phyloP scores from a whole-genome alignment of 2,797 vertebrate genomes.

The Myotis findleyi region DNA sequence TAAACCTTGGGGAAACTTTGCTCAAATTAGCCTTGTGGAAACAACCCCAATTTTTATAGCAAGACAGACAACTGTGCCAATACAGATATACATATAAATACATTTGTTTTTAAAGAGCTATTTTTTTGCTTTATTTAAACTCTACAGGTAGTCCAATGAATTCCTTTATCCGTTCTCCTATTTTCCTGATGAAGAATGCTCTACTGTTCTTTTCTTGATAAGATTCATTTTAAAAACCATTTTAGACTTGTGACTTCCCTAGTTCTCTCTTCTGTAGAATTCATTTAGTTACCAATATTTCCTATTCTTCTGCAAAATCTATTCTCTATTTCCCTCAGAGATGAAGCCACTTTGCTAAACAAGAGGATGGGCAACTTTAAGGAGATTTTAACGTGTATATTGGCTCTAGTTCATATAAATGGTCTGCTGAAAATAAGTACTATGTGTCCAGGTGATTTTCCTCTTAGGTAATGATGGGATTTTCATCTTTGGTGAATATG shows the following conservation, averaged over 20 bases:
- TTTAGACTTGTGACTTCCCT: neutral
- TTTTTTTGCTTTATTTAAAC: neutral
- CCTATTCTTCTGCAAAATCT: slow-evolving; percentile 58
- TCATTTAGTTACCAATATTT: slow-evolving; percentile 37
- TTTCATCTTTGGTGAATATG: slow-evolving; percentile 73
- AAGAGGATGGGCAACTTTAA: slow-evolving; percentile 57
- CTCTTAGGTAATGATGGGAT: slow-evolving; percentile 69
- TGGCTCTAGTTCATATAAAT: slow-evolving; percentile 59
- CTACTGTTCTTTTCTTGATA: neutral
- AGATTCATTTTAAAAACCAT: neutral
- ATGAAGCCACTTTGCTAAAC: slow-evolving; percentile 45
- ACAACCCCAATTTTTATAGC: neutral
- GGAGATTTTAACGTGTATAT: slow-evolving; percentile 59
- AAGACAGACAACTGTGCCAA: neutral
- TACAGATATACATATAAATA: neutral
- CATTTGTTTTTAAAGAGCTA: neutral
- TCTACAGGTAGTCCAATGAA: neutral
- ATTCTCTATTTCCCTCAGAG: slow-evolving; percentile 42
- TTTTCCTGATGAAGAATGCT: neutral
- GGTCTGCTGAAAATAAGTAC: slow-evolving; percentile 57
- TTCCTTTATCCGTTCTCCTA: neutral
- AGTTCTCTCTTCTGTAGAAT: slow-evolving; percentile 26
- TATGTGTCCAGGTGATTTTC: slow-evolving; percentile 72
- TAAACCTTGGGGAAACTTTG: neutral
- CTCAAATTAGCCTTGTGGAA: slow-evolving; percentile 40